phyloP scores from a whole-genome alignment of 2,113 vertebrate genomes.

The Sisor rabdophorus region DNA sequence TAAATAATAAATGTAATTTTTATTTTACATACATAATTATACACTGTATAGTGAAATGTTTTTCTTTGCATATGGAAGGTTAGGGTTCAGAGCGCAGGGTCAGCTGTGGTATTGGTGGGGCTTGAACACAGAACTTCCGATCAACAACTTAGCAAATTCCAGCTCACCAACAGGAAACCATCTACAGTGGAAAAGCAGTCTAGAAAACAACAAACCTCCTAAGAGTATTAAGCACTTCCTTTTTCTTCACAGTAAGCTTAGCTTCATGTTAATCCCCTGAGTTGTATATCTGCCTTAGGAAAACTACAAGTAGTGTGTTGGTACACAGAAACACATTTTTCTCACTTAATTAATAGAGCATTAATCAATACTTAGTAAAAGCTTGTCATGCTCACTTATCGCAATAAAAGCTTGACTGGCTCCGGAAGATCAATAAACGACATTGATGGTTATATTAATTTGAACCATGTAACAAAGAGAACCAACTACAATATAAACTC shows the following conservation, averaged over 20 bases:
- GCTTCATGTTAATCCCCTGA: slow-evolving; percentile 59
- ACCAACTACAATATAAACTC: neutral
- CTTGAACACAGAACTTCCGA: no score
- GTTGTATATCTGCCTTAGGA: slow-evolving; percentile 58
- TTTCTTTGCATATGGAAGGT: no score
- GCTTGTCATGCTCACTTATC: slow-evolving; percentile 62
- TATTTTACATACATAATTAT: no score
- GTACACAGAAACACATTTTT: slow-evolving; percentile 53
- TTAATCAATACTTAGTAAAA: slow-evolving; percentile 66
- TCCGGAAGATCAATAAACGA: slow-evolving; percentile 59
- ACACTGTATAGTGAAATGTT: no score
- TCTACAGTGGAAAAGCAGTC: neutral
- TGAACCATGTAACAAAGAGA: neutral
- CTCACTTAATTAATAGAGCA: slow-evolving; percentile 55
- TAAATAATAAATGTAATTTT: no score
- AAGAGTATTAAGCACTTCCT: slow-evolving; percentile 45
- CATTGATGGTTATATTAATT: slow-evolving; percentile 9
- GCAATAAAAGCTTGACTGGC: slow-evolving; percentile 61
- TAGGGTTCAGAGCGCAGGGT: no score
- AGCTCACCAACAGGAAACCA: no score
- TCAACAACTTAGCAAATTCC: no score
- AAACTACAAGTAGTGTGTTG: slow-evolving; percentile 43
- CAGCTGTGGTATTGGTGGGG: no score
- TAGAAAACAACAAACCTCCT: slow-evolving; percentile 7
- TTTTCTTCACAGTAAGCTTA: slow-evolving; percentile 58